phyloP scores from a whole-genome alignment of 2,113 vertebrate genomes.

The Etheostoma spectabile region DNA sequence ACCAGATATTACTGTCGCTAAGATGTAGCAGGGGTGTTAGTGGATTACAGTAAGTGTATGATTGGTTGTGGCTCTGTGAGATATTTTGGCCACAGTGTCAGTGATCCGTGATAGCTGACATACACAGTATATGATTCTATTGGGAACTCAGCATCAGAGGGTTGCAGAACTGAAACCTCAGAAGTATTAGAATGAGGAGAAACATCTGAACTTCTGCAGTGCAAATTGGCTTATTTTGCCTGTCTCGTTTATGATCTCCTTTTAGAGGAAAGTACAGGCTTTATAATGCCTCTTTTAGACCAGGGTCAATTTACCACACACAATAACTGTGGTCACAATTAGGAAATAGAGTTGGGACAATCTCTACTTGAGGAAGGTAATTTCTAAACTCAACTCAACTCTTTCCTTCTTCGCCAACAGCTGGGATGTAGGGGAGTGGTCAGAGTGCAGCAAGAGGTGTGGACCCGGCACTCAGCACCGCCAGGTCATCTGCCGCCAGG shows the following conservation, averaged over 20 bases:
- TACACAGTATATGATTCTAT: constrained; percentile 10
- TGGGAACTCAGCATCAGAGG: constrained; percentile 11
- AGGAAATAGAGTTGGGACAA: neutral
- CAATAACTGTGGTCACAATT: constrained; percentile 19
- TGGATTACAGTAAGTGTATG: constrained; percentile 10
- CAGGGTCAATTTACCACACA: constrained; percentile 4
- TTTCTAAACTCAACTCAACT: constrained; percentile 10
- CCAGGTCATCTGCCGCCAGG: constrained; percentile 92
- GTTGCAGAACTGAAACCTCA: constrained; percentile 7
- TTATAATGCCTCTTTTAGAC: neutral
- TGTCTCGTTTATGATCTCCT: constrained; percentile 10
- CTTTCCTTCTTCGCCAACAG: constrained; percentile 72
- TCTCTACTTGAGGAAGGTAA: constrained; percentile 1
- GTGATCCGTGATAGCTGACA: constrained; percentile 40
- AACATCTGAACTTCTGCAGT: constrained; percentile 1
- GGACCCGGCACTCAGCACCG: constrained; percentile 93
- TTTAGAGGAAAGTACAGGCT: constrained; percentile 6
- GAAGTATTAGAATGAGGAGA: neutral
- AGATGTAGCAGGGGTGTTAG: constrained; percentile 24
- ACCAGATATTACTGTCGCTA: neutral
- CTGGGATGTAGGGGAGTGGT: constrained; percentile 98
- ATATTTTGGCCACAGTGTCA: constrained; percentile 27
- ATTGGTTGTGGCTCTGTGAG: constrained; percentile 31
- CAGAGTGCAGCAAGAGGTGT: constrained; percentile 93
- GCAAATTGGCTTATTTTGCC: constrained; percentile 2